Conservation (phyloP, 1,140 invertebrate species). For the Melitaea cinxia region DNA sequence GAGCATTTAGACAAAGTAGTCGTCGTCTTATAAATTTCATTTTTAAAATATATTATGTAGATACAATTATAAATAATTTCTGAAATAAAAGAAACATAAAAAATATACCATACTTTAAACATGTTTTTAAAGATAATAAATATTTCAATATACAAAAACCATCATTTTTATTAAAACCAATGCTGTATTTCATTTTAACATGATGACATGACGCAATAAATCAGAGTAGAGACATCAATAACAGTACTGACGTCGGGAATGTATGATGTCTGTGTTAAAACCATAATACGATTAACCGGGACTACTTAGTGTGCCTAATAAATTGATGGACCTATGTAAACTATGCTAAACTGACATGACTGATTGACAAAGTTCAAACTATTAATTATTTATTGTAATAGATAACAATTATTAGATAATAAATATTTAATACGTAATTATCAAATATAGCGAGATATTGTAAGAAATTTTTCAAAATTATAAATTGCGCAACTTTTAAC, state of each 20-base stretch:
- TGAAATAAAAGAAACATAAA: no score
- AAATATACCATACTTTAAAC: no score
- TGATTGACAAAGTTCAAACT: neutral
- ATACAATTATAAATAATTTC: no score
- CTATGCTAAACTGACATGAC: constrained; percentile 1
- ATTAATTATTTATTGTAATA: neutral
- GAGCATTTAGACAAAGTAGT: no score
- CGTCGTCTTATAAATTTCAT: no score
- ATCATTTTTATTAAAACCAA: constrained; percentile 12
- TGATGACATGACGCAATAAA: constrained; percentile 5
- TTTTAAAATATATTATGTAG: no score
- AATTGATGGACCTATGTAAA: constrained; percentile 7
- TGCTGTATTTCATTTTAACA: constrained; percentile 20
- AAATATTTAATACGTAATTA: neutral
- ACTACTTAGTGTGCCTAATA: neutral
- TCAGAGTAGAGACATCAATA: neutral
- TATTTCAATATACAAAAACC: constrained; percentile 7
- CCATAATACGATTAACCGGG: constrained; percentile 5
- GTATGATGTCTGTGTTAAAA: constrained; percentile 1
- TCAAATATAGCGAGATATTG: neutral
- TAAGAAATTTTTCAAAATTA: neutral
- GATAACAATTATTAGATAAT: neutral
- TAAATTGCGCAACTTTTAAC: neutral
- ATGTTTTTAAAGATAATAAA: no score
- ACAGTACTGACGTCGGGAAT: constrained; percentile 1